Percentiles rank a stretch among this genome's conserved stretches.
These are phyloP conservation scores for Hippopotamyrus pictus DNA, from an alignment of 2,797 vertebrate genomes.

Conservation along the genomic window DNA sequence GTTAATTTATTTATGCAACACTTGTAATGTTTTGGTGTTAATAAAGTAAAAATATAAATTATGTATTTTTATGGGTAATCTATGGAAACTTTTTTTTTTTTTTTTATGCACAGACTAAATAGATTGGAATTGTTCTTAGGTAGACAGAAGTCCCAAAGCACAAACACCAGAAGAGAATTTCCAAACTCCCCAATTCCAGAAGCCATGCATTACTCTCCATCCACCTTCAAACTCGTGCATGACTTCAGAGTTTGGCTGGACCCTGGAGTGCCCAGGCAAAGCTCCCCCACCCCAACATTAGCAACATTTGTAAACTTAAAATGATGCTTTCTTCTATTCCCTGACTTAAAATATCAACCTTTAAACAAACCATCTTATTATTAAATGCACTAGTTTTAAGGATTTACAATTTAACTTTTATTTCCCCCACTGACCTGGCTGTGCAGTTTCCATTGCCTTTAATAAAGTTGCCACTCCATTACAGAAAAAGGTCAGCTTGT, in stretches of 20 bases:
- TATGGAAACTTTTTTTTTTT: neutral
- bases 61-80: neutral
- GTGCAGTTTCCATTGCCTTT: neutral
- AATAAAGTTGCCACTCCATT: constrained; percentile 25
- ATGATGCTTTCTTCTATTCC: neutral
- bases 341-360: neutral
- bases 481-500: constrained; percentile 11
- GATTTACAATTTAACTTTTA: neutral
- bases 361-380: neutral
- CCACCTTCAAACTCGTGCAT: neutral
- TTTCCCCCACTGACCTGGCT: neutral
- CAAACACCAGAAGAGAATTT: neutral
- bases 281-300: neutral
- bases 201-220: neutral
- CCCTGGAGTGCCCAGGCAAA: neutral
- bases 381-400: neutral
- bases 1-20: neutral
- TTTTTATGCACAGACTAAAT: neutral
- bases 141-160: neutral
- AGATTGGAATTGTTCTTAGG: neutral
- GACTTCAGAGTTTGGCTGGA: neutral
- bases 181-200: neutral
- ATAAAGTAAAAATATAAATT: neutral
- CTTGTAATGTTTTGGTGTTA: neutral
- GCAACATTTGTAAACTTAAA: neutral